Evolutionary conservation across 2,888 invertebrate species (phyloP), one percentile per base, ranked within the genome.

Genomic region (Rosalia funebris): DNA sequence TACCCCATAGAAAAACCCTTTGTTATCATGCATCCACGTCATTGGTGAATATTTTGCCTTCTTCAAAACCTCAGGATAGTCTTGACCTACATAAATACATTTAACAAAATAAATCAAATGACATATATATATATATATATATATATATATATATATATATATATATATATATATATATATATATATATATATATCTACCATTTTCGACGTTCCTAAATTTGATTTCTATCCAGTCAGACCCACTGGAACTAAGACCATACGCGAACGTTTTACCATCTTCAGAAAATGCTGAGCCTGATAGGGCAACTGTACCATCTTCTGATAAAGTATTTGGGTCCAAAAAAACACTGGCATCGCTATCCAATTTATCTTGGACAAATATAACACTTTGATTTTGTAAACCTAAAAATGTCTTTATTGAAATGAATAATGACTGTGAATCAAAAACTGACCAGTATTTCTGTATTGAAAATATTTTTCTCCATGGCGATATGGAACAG

Each of bases 321-420:
- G 97, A 96, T 46, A 98, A 82, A 1, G 84, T 85, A 83, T 99
- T 99, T 0, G 98, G 97, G 83, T 99, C 97, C n/a, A 99, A 83
- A 82, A 99, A 98, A 20, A 96, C 89, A 59, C 84, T 85, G 7
- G 92, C 87, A 76, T 95, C 91, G 17, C 87, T 88, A 15, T 90
- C 86, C 65, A 96, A 77, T 16, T 58, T 67, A 72, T 93, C 90
- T 85, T 95, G 94, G 19, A 94, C 90, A 83, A 95, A 98, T 67
- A 96, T 82, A 9, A 98, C 96, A 83, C 96, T 97, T 81, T 99
- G 98, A 82, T 99, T 98, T 83, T 99, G 98, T 57, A 99, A 85
- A 1, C 98, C 98, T 79, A 58, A 60, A 70, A 31, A 34, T 19
- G 12, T 36, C 11, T 19, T 20, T 12, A 44, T 45, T 41, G 3